Evolutionary conservation across 2,888 invertebrate species (phyloP), one percentile per base, ranked within the genome.

Genomic region (Ptychoptera contaminata): DNA sequence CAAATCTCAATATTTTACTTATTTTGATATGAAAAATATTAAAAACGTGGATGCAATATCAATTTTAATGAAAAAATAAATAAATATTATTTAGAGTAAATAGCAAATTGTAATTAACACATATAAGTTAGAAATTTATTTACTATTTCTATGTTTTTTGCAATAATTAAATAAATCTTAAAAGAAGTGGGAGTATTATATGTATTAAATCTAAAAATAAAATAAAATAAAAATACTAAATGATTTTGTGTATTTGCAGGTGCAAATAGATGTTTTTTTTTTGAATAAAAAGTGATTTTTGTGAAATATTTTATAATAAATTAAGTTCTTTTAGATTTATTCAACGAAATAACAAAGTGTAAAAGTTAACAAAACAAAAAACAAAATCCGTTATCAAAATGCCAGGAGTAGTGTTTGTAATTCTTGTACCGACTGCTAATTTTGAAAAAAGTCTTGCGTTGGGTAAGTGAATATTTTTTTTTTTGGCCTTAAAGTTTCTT

Each of bases 381-480:
- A 8, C 8, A n/a, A n/a, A 12, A 35, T 31, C 11, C 10, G 9
- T 8, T 10, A 12, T 10, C 14, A 56, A 56, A 49, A 74, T 75
- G 75, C 71, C 74, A 44, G 79, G 79, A 50, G 79, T 80, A 7
- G 71, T 81, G 48, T 81, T 81, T 56, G 59, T 80, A 46, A 72
- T 81, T 47, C 77, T 74, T 55, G 76, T 81, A 53, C 80, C 81
- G 8, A 77, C 79, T 47, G 71, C 76, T 45, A 77, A 73, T 57
- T 74, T 74, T 54, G 80, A 81, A 60, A 74, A 77, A 54, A 68
- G 64, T 53, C 54, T 65, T 51, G 52, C 58, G 52, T 58, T 59
- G 54, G 63, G 65, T 65, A 56, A 56, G 62, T 55, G 45, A 44
- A 44, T 35, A n/a, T n/a, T n/a, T 37, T 35, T 40, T 45, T 36